Evolutionary conservation across 2,888 invertebrate genomes (phyloP), one percentile per base, ranked within the genome.

Genomic region (Acrobasis repandana): DNA sequence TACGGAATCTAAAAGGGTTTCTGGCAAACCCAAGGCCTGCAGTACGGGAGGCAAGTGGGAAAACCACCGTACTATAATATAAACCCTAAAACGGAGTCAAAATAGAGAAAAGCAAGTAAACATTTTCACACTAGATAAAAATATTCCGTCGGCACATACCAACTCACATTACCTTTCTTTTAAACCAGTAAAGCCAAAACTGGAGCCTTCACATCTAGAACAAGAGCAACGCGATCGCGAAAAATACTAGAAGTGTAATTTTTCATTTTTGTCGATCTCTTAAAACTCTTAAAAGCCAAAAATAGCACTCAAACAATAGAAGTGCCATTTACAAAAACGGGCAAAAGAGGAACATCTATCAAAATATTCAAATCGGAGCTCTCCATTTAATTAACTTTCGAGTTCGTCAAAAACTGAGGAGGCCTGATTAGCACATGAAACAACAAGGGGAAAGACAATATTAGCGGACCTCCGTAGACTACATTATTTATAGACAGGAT

Each of bases 361-460:
- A 63, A 60, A 62, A 63, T 61, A 65, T 63, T 62, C 63, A 57
- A 48, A 61, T 61, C 58, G 34, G 62, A 43, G 61, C 63, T 63
- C 58, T 61, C 47, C 57, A 65, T 66, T 67, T 67, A 65, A 67
- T 67, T 67, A 65, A 66, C 65, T 63, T 43, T 47, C 61, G 62
- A 64, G 64, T 64, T 63, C 62, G 64, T 60, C 61, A 65, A 67
- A 67, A 67, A 61, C 60, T 62, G 63, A 63, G 64, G 59, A 61
- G 61, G 59, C 52, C 64, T 69, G 66, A 67, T 69, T 70, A 70
- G 64, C 71, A 69, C 68, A 66, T 65, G 64, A 69, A 69, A 71
- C 67, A 69, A 66, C 63, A 59, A 62, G 50, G 46, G 52, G 28
- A 6, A 16, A 52, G 59, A 60, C 60, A 60, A 60, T 52, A 52